Conservation (phyloP, 2,797 vertebrate species). For the Acanthiza pusilla region DNA sequence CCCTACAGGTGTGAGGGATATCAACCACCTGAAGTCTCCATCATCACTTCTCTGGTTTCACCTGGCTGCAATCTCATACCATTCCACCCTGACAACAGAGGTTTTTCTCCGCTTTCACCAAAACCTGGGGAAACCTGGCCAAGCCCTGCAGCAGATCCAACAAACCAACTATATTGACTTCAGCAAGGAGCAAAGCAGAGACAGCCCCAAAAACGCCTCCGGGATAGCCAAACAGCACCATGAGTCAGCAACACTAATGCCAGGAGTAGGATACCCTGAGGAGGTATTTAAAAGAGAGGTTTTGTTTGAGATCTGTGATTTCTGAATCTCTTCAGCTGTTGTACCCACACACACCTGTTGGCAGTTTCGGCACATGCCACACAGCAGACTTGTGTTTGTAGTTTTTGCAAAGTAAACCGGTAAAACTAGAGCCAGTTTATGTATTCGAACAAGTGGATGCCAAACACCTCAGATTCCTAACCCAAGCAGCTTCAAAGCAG, state of each 20-base stretch:
- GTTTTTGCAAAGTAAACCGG: background rate
- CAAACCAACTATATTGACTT: background rate
- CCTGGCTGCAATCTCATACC: background rate
- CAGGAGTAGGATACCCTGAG: background rate
- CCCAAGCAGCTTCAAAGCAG: background rate
- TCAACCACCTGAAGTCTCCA: background rate
- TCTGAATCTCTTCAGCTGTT: background rate
- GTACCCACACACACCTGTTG: background rate
- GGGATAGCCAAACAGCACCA: background rate
- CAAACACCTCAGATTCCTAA: background rate
- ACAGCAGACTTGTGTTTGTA: background rate
- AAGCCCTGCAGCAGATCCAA: background rate
- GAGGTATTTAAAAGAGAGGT: background rate
- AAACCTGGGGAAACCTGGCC: background rate
- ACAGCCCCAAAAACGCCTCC: background rate
- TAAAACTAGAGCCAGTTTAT: background rate
- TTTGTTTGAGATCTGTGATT: background rate
- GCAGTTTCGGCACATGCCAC: background rate
- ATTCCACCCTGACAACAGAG: background rate
- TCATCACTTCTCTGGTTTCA: fast-evolving
- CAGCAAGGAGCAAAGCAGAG: background rate
- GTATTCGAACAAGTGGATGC: background rate
- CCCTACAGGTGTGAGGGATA: background rate
- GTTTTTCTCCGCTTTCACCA: background rate
- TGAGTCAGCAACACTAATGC: fast-evolving